phyloP scores from a whole-genome alignment of 2,888 invertebrate species.

The Odontocolon sp. region DNA sequence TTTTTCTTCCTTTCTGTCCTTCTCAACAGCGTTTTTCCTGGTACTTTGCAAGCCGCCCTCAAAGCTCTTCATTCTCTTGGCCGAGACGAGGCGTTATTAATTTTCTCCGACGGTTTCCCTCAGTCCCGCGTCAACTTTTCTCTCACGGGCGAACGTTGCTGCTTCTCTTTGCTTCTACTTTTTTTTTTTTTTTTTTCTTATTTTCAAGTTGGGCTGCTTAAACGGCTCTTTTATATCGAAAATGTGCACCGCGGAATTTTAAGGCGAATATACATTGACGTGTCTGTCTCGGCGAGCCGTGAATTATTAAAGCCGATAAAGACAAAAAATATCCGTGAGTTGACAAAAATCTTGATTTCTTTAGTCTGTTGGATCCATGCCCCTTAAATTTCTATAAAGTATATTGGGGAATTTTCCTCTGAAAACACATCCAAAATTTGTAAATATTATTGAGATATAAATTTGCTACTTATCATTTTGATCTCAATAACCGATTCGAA shows the following conservation, averaged over 20 bases:
- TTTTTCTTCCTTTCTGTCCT: background rate
- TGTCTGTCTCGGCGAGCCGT: background rate
- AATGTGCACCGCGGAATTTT: background rate
- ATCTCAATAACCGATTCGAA: too few relatives aligned
- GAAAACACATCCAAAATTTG: too few relatives aligned
- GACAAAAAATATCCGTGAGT: too few relatives aligned
- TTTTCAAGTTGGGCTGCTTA: background rate
- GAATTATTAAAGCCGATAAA: too few relatives aligned
- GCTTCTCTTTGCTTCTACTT: background rate
- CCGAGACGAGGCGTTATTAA: conserved; percentile 56
- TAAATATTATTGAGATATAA: too few relatives aligned
- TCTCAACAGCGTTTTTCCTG: conserved; percentile 17
- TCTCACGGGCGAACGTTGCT: background rate
- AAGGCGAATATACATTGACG: background rate
- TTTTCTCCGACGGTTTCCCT: conserved; percentile 54
- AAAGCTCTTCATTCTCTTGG: conserved; percentile 40
- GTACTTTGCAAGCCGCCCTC: conserved; percentile 42
- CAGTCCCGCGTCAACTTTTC: conserved; percentile 43
- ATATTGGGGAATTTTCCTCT: too few relatives aligned
- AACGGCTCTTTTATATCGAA: conserved; percentile 18
- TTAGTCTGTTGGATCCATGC: too few relatives aligned
- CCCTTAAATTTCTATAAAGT: too few relatives aligned
- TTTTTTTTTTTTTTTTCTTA: conserved; percentile 1
- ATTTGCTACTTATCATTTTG: too few relatives aligned
- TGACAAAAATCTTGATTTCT: too few relatives aligned